These are phyloP conservation scores for Lasioglossum malachurum DNA, from an alignment of 2,888 invertebrate genomes.

Conservation along the genomic window DNA sequence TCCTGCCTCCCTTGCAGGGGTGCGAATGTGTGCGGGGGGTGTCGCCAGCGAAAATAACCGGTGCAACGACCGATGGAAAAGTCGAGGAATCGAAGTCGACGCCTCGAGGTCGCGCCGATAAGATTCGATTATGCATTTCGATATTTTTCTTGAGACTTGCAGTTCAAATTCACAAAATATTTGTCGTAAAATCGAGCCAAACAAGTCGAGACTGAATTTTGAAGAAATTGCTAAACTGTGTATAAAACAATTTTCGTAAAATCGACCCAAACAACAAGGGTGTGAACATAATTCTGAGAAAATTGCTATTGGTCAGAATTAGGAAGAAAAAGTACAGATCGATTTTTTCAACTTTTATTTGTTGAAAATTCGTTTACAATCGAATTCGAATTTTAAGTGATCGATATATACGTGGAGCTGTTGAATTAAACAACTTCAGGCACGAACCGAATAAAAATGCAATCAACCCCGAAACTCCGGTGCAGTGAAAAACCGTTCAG, in stretches of 20 bases:
- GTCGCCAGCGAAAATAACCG: constrained; percentile 44
- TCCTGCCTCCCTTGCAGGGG: neutral
- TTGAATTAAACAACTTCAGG: neutral
- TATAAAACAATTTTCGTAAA: too few relatives aligned
- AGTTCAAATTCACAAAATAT: too few relatives aligned
- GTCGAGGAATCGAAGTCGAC: constrained; percentile 26
- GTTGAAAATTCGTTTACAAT: neutral
- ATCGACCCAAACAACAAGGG: too few relatives aligned
- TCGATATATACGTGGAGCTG: neutral
- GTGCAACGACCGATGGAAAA: constrained; percentile 27
- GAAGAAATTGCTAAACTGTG: too few relatives aligned
- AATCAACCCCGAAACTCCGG: neutral
- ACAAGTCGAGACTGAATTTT: too few relatives aligned
- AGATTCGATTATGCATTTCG: neutral
- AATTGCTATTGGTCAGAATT: too few relatives aligned
- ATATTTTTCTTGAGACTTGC: neutral
- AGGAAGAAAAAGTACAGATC: too few relatives aligned
- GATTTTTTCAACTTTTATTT: too few relatives aligned
- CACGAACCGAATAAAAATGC: neutral
- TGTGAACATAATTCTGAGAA: too few relatives aligned
- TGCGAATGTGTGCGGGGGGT: neutral
- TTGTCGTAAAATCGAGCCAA: too few relatives aligned
- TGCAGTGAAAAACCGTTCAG: neutral
- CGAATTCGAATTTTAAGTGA: neutral
- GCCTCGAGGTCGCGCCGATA: neutral